These are phyloP conservation scores for Pocillopora meandrina DNA, from an alignment of 92 coral and sea anemone genomes.

Conservation along the genomic window DNA sequence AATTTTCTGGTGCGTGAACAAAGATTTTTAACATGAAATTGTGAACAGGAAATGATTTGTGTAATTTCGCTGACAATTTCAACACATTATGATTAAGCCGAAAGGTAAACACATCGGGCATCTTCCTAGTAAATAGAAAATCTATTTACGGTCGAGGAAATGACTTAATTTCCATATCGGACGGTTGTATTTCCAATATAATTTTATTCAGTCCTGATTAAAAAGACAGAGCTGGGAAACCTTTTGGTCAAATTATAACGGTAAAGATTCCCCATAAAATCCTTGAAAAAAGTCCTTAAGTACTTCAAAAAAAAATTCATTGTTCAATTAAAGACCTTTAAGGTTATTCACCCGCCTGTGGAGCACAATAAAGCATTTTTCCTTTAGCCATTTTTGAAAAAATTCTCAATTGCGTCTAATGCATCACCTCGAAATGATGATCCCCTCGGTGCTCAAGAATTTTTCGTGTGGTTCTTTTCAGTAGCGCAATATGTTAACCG, in stretches of 20 bases:
- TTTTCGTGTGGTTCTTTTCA: background rate
- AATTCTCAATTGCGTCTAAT: background rate
- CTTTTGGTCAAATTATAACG: background rate
- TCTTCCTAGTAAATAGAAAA: background rate
- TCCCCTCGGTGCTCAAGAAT: background rate
- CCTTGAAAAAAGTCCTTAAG: background rate
- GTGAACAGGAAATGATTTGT: background rate
- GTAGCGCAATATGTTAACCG: slow-evolving; percentile 13
- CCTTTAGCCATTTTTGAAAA: background rate
- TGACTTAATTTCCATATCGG: slow-evolving; percentile 31
- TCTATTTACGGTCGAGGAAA: background rate
- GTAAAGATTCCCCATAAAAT: background rate
- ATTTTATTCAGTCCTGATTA: background rate
- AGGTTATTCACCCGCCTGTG: background rate
- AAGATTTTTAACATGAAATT: too few species aligned
- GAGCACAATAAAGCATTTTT: background rate
- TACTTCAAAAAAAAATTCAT: background rate
- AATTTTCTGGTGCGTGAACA: background rate
- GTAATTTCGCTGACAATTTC: slow-evolving; percentile 16
- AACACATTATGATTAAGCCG: background rate
- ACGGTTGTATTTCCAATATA: background rate
- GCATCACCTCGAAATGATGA: background rate
- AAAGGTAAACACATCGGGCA: slow-evolving; percentile 13
- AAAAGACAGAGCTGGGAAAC: background rate
- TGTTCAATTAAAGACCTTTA: slow-evolving; percentile 24